These are phyloP conservation scores for Nebria brevicollis DNA, from an alignment of 2,888 invertebrate species.

Conservation along the genomic window DNA sequence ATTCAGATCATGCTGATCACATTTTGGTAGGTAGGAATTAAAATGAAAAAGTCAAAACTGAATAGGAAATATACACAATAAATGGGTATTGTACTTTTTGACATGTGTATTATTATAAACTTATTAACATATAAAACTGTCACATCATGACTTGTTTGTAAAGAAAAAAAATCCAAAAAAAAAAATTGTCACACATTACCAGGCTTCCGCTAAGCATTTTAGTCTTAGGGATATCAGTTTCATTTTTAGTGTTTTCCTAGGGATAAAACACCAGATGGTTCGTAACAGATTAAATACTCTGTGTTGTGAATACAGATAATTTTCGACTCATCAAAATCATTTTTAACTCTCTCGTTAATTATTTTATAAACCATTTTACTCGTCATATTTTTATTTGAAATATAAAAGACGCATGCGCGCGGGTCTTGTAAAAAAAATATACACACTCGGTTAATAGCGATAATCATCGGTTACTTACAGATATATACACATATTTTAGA, in stretches of 20 bases:
- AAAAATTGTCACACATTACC: constrained; percentile 34
- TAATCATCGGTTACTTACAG: too few relatives aligned
- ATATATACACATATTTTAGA: too few relatives aligned
- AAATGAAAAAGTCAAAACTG: constrained; percentile 9
- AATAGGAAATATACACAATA: constrained; percentile 41
- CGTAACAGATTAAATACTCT: constrained; percentile 39
- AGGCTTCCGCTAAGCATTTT: constrained; percentile 45
- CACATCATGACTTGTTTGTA: constrained; percentile 33
- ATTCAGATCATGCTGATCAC: constrained; percentile 30
- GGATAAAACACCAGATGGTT: constrained; percentile 39
- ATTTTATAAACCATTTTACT: too few relatives aligned
- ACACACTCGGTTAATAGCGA: not conserved
- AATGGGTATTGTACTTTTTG: constrained; percentile 45
- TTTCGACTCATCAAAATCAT: not conserved
- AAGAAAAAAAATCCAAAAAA: constrained; percentile 29
- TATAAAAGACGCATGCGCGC: not conserved
- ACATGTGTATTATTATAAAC: constrained; percentile 39
- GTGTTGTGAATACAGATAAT: constrained; percentile 32
- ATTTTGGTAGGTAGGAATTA: constrained; percentile 41
- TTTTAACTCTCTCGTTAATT: too few relatives aligned
- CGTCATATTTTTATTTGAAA: not conserved
- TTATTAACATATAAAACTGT: constrained; percentile 37
- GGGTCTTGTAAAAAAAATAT: not conserved
- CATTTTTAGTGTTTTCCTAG: constrained; percentile 19
- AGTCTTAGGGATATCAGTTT: constrained; percentile 25